Evolutionary conservation across 2,113 vertebrate species (phyloP).

Genomic region (Rousettus leschenaultii): DNA sequence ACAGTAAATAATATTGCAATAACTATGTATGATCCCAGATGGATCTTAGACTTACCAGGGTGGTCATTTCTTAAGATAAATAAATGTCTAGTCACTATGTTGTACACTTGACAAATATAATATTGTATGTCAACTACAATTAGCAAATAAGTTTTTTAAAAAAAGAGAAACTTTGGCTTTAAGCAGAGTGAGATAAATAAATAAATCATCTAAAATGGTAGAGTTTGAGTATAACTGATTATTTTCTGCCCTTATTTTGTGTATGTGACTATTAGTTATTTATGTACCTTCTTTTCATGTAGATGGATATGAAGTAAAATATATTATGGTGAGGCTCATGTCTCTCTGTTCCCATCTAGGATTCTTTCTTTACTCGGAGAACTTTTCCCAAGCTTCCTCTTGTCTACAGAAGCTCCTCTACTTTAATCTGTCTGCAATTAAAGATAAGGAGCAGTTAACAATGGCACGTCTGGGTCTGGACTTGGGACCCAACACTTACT

Average conservation of each 20-base stretch:
- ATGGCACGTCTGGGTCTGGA: conserved; percentile 58
- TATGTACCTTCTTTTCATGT: no score
- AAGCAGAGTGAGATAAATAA: not conserved
- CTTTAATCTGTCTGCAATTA: conserved; percentile 62
- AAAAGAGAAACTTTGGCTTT: not conserved
- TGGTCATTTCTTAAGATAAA: not conserved
- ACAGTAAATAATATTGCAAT: not conserved
- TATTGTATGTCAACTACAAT: not conserved
- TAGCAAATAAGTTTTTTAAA: not conserved
- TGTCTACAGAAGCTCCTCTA: conserved; percentile 54
- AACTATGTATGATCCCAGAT: no score
- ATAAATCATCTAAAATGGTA: not conserved
- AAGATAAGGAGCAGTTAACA: conserved; percentile 8
- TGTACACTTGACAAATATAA: not conserved
- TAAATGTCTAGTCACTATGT: not conserved
- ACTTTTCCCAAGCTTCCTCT: not conserved
- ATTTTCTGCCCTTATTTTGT: not conserved
- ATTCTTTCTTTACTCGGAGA: conserved; percentile 24
- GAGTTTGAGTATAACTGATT: not conserved
- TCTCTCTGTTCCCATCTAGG: conserved; percentile 44
- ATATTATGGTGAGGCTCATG: not conserved
- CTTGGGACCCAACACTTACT: conserved; percentile 57
- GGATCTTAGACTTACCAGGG: not conserved
- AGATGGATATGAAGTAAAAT: not conserved
- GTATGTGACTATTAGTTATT: not conserved